phyloP scores from a whole-genome alignment of 2,888 invertebrate species.

The Ophraella communa region DNA sequence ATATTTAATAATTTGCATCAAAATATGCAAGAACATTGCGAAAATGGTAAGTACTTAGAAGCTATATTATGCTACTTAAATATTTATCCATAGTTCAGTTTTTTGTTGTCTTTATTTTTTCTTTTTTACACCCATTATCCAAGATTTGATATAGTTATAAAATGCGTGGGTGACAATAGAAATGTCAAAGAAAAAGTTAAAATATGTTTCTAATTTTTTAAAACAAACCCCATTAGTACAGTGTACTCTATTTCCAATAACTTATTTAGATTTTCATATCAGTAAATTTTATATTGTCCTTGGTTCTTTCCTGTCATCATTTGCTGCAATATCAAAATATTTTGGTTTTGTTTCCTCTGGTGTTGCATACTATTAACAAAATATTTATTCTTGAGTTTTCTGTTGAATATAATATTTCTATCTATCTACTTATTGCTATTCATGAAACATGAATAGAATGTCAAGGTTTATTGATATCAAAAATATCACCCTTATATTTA shows the following conservation, averaged over 20 bases:
- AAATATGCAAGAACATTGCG: slow-evolving; percentile 20
- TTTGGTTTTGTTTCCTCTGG: not conserved
- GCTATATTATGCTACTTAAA: not conserved
- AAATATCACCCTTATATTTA: not conserved
- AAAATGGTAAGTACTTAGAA: slow-evolving; percentile 16
- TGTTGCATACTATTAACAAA: not conserved
- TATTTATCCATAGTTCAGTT: not conserved
- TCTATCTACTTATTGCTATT: not conserved
- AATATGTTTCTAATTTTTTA: slow-evolving; percentile 19
- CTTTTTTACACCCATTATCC: slow-evolving; percentile 12
- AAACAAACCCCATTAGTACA: not conserved
- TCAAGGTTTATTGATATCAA: too few species aligned
- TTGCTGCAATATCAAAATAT: not conserved
- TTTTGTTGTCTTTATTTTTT: not conserved
- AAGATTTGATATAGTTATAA: slow-evolving; percentile 7
- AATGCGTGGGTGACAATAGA: slow-evolving; percentile 22
- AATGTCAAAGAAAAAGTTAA: slow-evolving; percentile 15
- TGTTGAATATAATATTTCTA: too few species aligned
- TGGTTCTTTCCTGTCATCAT: slow-evolving; percentile 3
- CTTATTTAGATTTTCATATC: not conserved
- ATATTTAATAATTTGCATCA: slow-evolving; percentile 10
- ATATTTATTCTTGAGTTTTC: too few species aligned
- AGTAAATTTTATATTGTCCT: slow-evolving; percentile 8
- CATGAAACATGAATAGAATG: not conserved
- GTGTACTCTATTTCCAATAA: not conserved